Evolutionary conservation across 2,888 invertebrate genomes (phyloP), one percentile per base, ranked within the genome.

Genomic region (Agrochola macilenta): DNA sequence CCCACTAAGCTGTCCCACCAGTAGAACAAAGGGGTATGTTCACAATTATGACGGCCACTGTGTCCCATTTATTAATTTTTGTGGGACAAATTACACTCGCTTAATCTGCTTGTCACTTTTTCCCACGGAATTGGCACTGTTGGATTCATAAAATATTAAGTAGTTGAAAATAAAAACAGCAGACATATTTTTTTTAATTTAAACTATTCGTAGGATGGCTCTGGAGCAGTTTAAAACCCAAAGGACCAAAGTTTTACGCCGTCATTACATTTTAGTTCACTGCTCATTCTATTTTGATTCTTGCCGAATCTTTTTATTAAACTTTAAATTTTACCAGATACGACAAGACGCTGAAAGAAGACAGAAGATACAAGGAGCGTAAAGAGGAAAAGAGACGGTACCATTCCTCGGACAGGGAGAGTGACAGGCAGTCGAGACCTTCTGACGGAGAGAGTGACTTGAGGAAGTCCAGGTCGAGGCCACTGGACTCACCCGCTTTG

Each of bases 331-430:
- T 74, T 64, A 46, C 14, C 82, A 95, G 95, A 80, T 94, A 93
- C 82, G 93, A 95, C 58, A 93, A 92, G 84, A 93, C 93, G 26
- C 70, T 93, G 8, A 94, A 92, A 89, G 93, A 94, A 79, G 96
- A 94, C 68, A 93, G 92, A 89, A 93, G 92, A 82, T 90, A 91
- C 82, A 91, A 82, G 46, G 85, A 85, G 57, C 86, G 74, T 26
- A 87, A 85, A 91, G 89, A 92, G 69, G 93, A 94, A 97, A 97
- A 93, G 84, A 97, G 97, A 80, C 97, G 98, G 88, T 97, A 98
- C 93, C 95, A 96, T 88, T 97, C 97, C 1, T 96, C 96, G 54
- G 97, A 97, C 60, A 94, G 97, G 72, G 97, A 97, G 80, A 97
- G 97, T 84, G 95, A 95, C 71, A 93, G 91, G 61, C 95, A 92